These are phyloP conservation scores for Elephantulus edwardii DNA, from an alignment of 2,113 vertebrate genomes.

Conservation along the genomic window DNA sequence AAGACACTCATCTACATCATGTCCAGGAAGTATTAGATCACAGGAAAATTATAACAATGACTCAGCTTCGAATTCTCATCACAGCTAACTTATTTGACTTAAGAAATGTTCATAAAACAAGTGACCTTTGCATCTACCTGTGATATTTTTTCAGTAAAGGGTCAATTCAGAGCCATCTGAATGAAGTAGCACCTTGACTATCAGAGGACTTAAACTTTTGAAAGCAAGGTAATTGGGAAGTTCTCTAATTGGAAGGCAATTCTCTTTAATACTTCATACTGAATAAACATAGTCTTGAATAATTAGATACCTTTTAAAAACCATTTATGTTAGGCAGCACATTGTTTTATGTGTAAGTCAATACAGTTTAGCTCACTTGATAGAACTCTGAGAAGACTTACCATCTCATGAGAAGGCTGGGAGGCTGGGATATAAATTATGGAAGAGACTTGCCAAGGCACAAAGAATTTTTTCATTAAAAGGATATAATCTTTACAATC, in stretches of 20 bases:
- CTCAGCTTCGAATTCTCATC: neutral
- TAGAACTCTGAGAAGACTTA: slow-evolving; percentile 18
- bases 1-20: neutral
- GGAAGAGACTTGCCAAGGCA: neutral
- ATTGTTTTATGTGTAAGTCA: slow-evolving; percentile 45
- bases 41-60: slow-evolving; percentile 15
- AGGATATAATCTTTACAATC: neutral
- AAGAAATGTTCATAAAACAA: slow-evolving; percentile 26
- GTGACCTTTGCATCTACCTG: neutral
- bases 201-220: slow-evolving; percentile 7
- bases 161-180: neutral
- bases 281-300: slow-evolving; percentile 34
- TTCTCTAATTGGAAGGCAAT: slow-evolving; percentile 22
- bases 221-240: neutral
- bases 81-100: neutral
- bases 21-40: neutral
- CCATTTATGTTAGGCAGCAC: neutral
- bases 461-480: neutral
- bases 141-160: neutral
- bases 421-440: neutral
- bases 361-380: neutral
- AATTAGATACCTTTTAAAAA: slow-evolving; percentile 6
- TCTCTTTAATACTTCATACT: slow-evolving; percentile 16
- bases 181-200: neutral
- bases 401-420: neutral